Evolutionary conservation across 2,888 invertebrate species (phyloP), one percentile per base, ranked within the genome.

Genomic region (Meiosimyza platycephala): DNA sequence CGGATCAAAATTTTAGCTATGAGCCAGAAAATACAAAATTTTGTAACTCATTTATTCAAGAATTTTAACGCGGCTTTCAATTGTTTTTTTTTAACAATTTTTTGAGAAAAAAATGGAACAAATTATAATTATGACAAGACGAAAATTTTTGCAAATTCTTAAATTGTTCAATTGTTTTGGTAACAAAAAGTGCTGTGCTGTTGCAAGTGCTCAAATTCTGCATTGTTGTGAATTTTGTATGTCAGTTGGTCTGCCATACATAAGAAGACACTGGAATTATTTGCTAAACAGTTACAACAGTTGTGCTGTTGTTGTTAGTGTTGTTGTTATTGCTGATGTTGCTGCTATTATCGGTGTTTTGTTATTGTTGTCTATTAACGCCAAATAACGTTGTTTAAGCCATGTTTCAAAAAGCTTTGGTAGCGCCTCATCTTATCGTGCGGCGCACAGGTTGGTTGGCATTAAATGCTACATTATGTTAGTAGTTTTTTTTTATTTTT

Each of bases 351-450:
- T 40, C 40, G 40, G 40, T 40, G 9, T 40, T 40, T 40, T 40
- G 40, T 40, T 57, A 57, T 57, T 13, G 57, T 57, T 59, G 22
- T n/a, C 50, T 22, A 28, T 59, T 28, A 70, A 62, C 18, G 62
- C 62, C 52, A 52, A n/a, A 70, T 40, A 67, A 57, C 67, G 13
- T 57, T 57, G 9, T 57, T 67, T 28, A 33, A 62, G 62, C 60
- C 69, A 48, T 52, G 51, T 33, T 52, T 40, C 40, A 68, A 59
- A 50, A 59, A 54, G 28, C 59, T 33, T 15, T n/a, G 11, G 15
- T 22, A 47, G n/a, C 47, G 48, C 12, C 48, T 11, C 54, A 54
- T 54, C 54, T 7, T 22, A 54, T 11, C 54, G 54, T 9, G 18
- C 18, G 22, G 68, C 28, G 50, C 59, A 66, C 54, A 52, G 47